Percentiles rank a stretch among this genome's conserved stretches.
These are phyloP conservation scores for Nebria brevicollis DNA, from an alignment of 2,888 invertebrate species.

Conservation along the genomic window DNA sequence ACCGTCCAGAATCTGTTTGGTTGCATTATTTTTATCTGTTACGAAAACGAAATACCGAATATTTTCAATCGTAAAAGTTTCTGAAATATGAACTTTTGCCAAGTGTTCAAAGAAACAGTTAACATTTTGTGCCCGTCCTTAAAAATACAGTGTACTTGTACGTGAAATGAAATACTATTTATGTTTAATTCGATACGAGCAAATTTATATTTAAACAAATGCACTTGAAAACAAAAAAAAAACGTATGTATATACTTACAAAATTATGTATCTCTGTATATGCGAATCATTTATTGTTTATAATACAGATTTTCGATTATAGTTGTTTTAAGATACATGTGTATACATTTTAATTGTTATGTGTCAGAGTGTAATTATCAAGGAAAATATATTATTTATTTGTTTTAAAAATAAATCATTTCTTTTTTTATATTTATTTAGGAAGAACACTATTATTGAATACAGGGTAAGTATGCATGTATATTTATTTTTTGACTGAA, in stretches of 20 bases:
- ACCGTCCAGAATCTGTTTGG: background rate
- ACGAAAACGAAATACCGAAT: slow-evolving; percentile 7
- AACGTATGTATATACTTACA: slow-evolving; percentile 29
- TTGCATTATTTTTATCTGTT: background rate
- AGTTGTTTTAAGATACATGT: slow-evolving; percentile 46
- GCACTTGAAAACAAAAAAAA: slow-evolving; percentile 38
- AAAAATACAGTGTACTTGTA: slow-evolving; percentile 42
- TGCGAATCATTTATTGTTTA: slow-evolving; percentile 38
- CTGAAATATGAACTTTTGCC: slow-evolving; percentile 18
- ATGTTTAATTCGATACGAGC: background rate
- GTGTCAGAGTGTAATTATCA: slow-evolving; percentile 46
- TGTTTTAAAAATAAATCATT: slow-evolving; percentile 41
- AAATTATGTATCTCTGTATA: slow-evolving; percentile 29
- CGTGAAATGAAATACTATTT: background rate
- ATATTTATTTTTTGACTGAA: no score
- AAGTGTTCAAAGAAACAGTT: slow-evolving; percentile 36
- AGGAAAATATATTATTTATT: slow-evolving; percentile 46
- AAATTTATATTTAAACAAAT: slow-evolving; percentile 11
- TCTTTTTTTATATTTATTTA: slow-evolving; percentile 1
- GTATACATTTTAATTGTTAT: slow-evolving; percentile 45
- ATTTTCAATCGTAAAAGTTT: background rate
- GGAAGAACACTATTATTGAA: background rate
- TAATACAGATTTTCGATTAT: slow-evolving; percentile 16
- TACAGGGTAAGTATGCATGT: no score
- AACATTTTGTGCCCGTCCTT: slow-evolving; percentile 38